These are phyloP conservation scores for Coranthus polyacanthus DNA, from an alignment of 2,797 vertebrate species.

Conservation along the genomic window DNA sequence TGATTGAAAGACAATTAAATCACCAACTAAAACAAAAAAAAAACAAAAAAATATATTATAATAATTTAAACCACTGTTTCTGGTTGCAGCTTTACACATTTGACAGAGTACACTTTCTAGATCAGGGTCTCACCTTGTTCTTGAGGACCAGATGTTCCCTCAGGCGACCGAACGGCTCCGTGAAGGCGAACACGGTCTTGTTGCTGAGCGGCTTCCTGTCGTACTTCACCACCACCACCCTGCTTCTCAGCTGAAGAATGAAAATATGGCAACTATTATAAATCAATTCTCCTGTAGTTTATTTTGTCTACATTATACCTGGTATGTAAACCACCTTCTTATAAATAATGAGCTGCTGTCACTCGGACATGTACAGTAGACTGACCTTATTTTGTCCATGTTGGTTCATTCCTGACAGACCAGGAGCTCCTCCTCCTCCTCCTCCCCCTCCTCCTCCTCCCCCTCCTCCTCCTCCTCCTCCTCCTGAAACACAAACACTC, in stretches of 20 bases:
- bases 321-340: no score
- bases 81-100: no score
- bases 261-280: not conserved
- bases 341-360: no score
- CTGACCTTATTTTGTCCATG: conserved; percentile 71
- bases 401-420: conserved; percentile 63
- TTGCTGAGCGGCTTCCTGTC: conserved; percentile 78
- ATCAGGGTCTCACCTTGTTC: conserved; percentile 76
- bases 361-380: not conserved
- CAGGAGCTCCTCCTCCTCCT: conserved; percentile 61
- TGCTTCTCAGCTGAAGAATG: conserved; percentile 74
- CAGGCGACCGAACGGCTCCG: conserved; percentile 80
- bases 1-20: no score
- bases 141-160: conserved; percentile 83
- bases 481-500: conserved; percentile 51
- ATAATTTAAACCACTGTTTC: no score
- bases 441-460: conserved; percentile 75
- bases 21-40: no score
- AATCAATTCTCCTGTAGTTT: no score
- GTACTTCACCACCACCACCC: conserved; percentile 86
- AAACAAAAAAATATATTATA: no score
- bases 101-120: no score
- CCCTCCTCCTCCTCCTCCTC: no score
- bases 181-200: conserved; percentile 79
- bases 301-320: no score